A percentile compares a stretch with the other conserved stretches of the same genome.
Conservation (phyloP, 92 coral and sea anemone species). For the Parazoanthus atlanticus region DNA sequence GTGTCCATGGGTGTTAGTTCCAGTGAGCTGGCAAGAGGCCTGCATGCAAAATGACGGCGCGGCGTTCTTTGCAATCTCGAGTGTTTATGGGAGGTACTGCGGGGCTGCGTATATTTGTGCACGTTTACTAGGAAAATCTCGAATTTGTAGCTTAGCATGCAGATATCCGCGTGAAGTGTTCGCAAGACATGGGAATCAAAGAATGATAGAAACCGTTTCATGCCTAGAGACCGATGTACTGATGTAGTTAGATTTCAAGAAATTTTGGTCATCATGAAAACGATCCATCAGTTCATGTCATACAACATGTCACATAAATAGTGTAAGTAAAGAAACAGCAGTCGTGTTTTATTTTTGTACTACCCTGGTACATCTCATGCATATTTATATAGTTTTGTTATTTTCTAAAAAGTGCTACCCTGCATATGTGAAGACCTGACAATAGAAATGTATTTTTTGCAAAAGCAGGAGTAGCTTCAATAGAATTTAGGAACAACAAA, state of each 20-base stretch:
- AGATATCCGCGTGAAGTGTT: neutral
- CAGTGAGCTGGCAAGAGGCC: slow-evolving; percentile 18
- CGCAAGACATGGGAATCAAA: neutral
- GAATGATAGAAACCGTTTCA: neutral
- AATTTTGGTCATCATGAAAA: neutral
- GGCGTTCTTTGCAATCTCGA: neutral
- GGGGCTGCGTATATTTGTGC: neutral
- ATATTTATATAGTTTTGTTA: too few relatives aligned
- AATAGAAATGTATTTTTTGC: too few relatives aligned
- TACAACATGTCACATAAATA: neutral
- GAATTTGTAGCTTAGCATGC: neutral
- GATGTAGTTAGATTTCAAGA: too few relatives aligned
- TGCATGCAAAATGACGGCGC: slow-evolving; percentile 4
- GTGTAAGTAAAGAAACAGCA: neutral
- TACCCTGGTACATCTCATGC: neutral
- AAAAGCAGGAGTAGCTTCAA: neutral
- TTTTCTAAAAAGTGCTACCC: neutral
- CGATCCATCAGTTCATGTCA: neutral
- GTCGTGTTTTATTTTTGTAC: neutral
- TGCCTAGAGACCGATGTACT: neutral
- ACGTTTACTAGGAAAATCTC: neutral
- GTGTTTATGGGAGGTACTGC: neutral
- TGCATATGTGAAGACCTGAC: too few relatives aligned
- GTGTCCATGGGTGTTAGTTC: neutral
- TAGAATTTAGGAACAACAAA: too few relatives aligned